Evolutionary conservation across 2,888 invertebrate species (phyloP).

Genomic region (Pyrocoelia pectoralis): DNA sequence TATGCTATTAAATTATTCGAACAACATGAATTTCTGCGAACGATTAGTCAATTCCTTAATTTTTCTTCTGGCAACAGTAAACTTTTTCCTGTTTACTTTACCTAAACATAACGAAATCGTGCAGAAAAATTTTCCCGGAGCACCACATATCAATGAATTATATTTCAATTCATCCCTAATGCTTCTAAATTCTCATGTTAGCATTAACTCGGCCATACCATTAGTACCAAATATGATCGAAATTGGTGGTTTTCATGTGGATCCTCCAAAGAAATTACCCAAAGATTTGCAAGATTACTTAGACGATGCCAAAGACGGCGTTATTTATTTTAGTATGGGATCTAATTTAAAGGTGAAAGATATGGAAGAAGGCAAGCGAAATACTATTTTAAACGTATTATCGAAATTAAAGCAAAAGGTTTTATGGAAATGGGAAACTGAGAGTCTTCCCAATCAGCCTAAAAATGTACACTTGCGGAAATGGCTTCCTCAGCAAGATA

Average conservation of each 20-base stretch:
- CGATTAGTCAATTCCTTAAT: slow-evolving; percentile 63
- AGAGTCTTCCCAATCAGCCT: slow-evolving; percentile 52
- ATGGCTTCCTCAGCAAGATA: too few relatives aligned
- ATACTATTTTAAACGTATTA: slow-evolving; percentile 66
- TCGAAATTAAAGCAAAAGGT: slow-evolving; percentile 64
- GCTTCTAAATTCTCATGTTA: slow-evolving; percentile 59
- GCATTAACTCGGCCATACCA: slow-evolving; percentile 62
- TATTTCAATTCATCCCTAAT: slow-evolving; percentile 49
- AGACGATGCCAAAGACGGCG: too few relatives aligned
- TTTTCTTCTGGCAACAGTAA: slow-evolving; percentile 31
- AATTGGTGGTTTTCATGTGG: too few relatives aligned
- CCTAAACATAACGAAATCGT: slow-evolving; percentile 31
- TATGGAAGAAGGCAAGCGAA: slow-evolving; percentile 62
- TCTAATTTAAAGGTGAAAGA: slow-evolving; percentile 66
- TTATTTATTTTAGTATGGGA: slow-evolving; percentile 68
- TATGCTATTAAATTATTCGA: slow-evolving; percentile 56
- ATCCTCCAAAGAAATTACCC: slow-evolving; percentile 45
- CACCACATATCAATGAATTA: too few relatives aligned
- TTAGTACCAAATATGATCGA: slow-evolving; percentile 64
- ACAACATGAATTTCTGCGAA: slow-evolving; percentile 63
- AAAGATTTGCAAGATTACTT: slow-evolving; percentile 63
- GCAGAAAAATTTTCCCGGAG: slow-evolving; percentile 40
- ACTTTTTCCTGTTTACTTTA: slow-evolving; percentile 33
- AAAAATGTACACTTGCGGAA: slow-evolving; percentile 60
- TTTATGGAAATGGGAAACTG: slow-evolving; percentile 64